A percentile compares a stretch with the other conserved stretches of the same genome.
phyloP scores from a whole-genome alignment of 2,888 invertebrate species.

The Callyntrura sp. region DNA sequence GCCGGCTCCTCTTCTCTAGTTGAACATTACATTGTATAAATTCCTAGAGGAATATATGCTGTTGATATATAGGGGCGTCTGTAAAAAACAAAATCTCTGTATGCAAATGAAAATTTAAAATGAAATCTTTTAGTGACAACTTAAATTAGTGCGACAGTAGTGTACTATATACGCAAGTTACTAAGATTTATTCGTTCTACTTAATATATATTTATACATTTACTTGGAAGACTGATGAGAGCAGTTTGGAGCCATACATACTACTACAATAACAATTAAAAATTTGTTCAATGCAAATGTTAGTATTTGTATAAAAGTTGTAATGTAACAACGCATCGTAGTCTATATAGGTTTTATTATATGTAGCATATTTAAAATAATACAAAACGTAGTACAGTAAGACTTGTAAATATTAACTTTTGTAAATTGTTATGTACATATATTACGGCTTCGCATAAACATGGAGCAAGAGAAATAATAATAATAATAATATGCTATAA shows the following conservation, averaged over 20 bases:
- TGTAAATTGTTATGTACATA: constrained; percentile 70
- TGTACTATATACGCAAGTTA: constrained; percentile 17
- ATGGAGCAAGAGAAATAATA: background rate
- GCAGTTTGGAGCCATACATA: constrained; percentile 55
- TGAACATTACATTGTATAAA: constrained; percentile 79
- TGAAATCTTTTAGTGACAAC: constrained; percentile 47
- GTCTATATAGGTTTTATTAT: background rate
- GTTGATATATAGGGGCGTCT: background rate
- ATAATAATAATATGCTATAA: constrained; percentile 6
- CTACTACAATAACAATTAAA: constrained; percentile 1
- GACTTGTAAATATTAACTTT: constrained; percentile 46
- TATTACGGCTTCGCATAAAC: background rate
- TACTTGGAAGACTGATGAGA: constrained; percentile 62
- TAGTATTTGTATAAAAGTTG: background rate
- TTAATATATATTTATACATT: constrained; percentile 2
- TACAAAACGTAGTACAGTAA: background rate
- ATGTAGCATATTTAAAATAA: background rate
- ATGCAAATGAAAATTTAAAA: constrained; percentile 2
- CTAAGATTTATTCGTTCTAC: constrained; percentile 22
- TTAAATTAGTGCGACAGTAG: constrained; percentile 27
- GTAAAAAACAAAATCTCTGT: constrained; percentile 11
- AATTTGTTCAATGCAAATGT: constrained; percentile 15
- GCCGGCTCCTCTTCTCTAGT: constrained; percentile 69
- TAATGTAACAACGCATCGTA: background rate
- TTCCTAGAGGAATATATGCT: background rate